Evolutionary conservation across 1,140 invertebrate genomes (phyloP).

Genomic region (Bombus waltoni): DNA sequence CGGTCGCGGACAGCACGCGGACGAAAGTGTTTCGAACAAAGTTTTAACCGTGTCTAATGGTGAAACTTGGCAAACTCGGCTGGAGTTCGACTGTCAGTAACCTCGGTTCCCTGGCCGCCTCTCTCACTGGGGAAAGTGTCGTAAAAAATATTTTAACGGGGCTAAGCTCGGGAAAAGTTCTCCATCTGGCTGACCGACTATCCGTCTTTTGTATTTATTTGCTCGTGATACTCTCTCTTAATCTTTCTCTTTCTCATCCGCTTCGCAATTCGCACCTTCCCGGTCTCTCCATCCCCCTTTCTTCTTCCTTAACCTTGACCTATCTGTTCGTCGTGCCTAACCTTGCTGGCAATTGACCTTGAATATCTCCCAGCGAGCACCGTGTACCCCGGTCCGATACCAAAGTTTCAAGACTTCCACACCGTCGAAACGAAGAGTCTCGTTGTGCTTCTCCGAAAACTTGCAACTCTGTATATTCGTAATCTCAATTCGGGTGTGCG

Average conservation of each 20-base stretch:
- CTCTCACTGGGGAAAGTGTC: constrained; percentile 62
- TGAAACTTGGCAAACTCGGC: constrained; percentile 78
- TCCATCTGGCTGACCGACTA: constrained; percentile 52
- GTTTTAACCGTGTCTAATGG: constrained; percentile 82
- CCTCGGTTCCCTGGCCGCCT: constrained; percentile 61
- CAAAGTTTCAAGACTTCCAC: constrained; percentile 63
- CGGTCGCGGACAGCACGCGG: constrained; percentile 77
- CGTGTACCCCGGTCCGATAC: constrained; percentile 54
- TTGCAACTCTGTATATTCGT: constrained; percentile 54
- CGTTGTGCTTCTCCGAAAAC: constrained; percentile 58
- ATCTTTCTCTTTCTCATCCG: background rate
- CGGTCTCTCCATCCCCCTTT: background rate
- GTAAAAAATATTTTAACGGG: constrained; percentile 74
- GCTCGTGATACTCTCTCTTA: constrained; percentile 5
- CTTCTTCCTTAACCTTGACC: constrained; percentile 58
- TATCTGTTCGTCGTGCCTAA: constrained; percentile 46
- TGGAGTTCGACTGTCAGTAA: constrained; percentile 77
- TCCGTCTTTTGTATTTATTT: constrained; percentile 65
- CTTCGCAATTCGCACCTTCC: constrained; percentile 15
- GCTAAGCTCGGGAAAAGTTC: constrained; percentile 59
- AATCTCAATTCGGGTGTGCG: background rate
- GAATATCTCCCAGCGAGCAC: constrained; percentile 61
- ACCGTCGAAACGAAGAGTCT: constrained; percentile 62
- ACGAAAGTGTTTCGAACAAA: constrained; percentile 82
- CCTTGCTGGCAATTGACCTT: constrained; percentile 61